phyloP scores from a whole-genome alignment of 2,113 vertebrate species.

The Toxostoma redivivum region DNA sequence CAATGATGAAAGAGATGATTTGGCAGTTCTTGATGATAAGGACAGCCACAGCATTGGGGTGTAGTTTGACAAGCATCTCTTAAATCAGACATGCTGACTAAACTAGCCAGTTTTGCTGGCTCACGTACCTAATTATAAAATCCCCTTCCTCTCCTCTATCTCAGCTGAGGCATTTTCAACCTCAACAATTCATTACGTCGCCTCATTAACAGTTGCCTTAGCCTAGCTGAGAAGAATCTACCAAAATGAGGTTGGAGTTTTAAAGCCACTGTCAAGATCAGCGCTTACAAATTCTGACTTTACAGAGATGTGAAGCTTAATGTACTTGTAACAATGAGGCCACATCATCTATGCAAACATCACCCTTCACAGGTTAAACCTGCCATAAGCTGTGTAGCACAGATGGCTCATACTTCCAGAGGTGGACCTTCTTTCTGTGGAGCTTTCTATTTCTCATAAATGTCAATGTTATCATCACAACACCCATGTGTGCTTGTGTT shows the following conservation, averaged over 20 bases:
- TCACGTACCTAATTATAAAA: neutral
- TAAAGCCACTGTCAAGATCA: neutral
- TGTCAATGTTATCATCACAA: neutral
- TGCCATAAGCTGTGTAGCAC: neutral
- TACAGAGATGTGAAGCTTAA: neutral
- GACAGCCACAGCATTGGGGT: neutral
- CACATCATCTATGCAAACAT: neutral
- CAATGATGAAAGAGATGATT: neutral
- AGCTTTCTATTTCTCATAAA: neutral
- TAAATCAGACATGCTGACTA: neutral
- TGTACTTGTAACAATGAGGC: neutral
- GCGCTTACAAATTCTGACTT: neutral
- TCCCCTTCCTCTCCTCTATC: neutral
- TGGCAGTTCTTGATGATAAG: neutral
- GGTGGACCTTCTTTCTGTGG: neutral
- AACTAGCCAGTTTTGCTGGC: conserved; percentile 27
- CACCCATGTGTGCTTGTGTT: rapidly evolving
- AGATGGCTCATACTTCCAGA: neutral
- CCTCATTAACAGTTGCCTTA: neutral
- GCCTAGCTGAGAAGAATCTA: neutral
- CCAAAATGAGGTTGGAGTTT: neutral
- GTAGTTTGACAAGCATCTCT: neutral
- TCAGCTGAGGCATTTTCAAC: neutral
- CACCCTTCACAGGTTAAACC: neutral
- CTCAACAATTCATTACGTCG: neutral